These are phyloP conservation scores for Lytechinus pictus DNA, from an alignment of 35 echinoderm and acorn worm genomes.

Conservation along the genomic window DNA sequence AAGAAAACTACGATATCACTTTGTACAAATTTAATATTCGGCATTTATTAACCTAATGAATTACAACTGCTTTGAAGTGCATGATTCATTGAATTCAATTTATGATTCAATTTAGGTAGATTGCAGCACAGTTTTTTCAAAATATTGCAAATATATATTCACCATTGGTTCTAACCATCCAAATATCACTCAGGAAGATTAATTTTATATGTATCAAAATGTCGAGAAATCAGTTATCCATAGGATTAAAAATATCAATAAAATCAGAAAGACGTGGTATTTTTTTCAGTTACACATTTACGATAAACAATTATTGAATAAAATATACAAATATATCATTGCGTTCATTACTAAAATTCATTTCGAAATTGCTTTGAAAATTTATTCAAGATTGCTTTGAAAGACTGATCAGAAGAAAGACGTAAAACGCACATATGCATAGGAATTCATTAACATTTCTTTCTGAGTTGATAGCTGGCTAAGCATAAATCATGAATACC, in stretches of 20 bases:
- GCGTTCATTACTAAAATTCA: neutral
- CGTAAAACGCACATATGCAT: neutral
- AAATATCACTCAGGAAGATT: neutral
- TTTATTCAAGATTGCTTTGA: neutral
- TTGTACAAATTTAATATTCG: neutral
- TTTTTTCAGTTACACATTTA: too few species aligned
- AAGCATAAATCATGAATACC: too few species aligned
- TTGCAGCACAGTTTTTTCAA: neutral
- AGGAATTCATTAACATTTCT: neutral
- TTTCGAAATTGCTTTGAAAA: neutral
- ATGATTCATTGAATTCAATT: neutral
- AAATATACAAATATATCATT: neutral
- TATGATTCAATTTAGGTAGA: neutral
- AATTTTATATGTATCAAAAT: neutral
- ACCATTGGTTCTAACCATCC: neutral
- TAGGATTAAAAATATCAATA: neutral
- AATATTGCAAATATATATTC: neutral
- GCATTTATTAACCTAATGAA: neutral
- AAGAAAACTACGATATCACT: neutral
- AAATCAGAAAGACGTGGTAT: too few species aligned
- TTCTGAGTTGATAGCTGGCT: too few species aligned
- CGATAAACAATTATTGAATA: neutral
- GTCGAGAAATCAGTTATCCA: neutral
- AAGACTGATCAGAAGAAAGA: neutral
- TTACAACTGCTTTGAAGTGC: constrained; percentile 1